Evolutionary conservation across 2,113 vertebrate genomes (phyloP).

Genomic region (Suncus etruscus): DNA sequence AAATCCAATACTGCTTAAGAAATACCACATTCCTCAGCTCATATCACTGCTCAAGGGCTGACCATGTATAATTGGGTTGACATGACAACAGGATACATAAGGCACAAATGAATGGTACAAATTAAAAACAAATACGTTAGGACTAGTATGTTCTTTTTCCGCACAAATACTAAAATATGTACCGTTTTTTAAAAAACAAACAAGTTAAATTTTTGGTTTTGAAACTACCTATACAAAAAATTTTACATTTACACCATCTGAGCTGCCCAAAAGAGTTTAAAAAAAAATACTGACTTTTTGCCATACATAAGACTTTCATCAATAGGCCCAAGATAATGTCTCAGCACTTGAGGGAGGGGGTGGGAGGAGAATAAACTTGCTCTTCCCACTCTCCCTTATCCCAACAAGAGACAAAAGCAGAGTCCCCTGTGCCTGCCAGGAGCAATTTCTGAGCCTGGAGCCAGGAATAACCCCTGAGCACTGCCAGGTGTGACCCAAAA

Average conservation of each 20-base stretch:
- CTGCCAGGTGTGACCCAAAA: too few species aligned
- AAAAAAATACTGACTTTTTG: constrained; percentile 91
- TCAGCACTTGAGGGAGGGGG: constrained; percentile 82
- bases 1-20: constrained; percentile 73
- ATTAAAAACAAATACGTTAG: constrained; percentile 80
- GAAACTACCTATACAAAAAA: constrained; percentile 94
- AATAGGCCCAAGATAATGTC: constrained; percentile 90
- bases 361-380: constrained; percentile 83
- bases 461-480: too few species aligned
- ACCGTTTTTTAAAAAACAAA: constrained; percentile 89
- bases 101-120: constrained; percentile 87
- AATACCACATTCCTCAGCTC: constrained; percentile 66
- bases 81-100: constrained; percentile 82
- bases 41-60: constrained; percentile 65
- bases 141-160: constrained; percentile 75
- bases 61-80: constrained; percentile 71
- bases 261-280: constrained; percentile 95
- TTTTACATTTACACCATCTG: constrained; percentile 95
- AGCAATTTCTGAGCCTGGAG: too few species aligned
- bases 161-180: constrained; percentile 90
- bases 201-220: constrained; percentile 90
- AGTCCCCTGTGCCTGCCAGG: too few species aligned
- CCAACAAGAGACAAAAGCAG: constrained; percentile 90
- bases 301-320: constrained; percentile 94
- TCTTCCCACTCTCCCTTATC: constrained; percentile 86